Base-by-base conservation (phyloP, 2,888 invertebrate species). In the Apamea monoglypha region DNA sequence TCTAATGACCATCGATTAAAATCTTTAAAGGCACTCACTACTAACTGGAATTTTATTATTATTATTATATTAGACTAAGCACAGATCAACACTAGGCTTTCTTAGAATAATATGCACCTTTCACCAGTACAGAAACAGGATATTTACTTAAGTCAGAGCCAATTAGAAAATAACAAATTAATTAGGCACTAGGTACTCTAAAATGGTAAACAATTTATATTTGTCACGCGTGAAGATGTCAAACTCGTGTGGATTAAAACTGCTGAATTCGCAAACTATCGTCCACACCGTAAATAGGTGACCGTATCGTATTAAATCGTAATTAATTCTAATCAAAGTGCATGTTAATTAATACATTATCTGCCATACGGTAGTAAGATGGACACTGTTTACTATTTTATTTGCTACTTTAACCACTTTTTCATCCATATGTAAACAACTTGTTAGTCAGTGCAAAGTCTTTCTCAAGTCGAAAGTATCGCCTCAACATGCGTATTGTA, bases 311-410 rank as follows among this genome's bases (percentile, higher is more conserved):
- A 74, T 77, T 76, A 61, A 83, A 66, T 69, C 29, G 7, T 74
- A 56, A 74, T 85, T 66, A 78, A 85, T 81, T 83, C 63, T 64
- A 80, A 88, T 79, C 84, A 64, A 79, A 77, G 73, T 74, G 78
- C 78, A 81, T 59, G 32, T 74, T 84, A 88, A 85, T 86, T 84
- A 89, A 71, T 68, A 40, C 21, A 44, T 80, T 81, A 81, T 89
- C 77, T 71, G 14, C 12, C 78, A 81, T 59, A 80, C 68, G 59
- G 74, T 77, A 83, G 75, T 71, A 74, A 77, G 74, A 82, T 81
- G 82, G 40, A 61, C 76, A 59, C 47, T 87, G 83, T 85, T 87
- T 85, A 84, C 82, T 82, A 87, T 87, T 79, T 81, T 77, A 79
- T 70, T 84, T 63, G 53, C 61, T 50, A 71, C 80, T 82, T 76